Conservation (phyloP, 2,113 vertebrate genomes). For the Lepus americanus region DNA sequence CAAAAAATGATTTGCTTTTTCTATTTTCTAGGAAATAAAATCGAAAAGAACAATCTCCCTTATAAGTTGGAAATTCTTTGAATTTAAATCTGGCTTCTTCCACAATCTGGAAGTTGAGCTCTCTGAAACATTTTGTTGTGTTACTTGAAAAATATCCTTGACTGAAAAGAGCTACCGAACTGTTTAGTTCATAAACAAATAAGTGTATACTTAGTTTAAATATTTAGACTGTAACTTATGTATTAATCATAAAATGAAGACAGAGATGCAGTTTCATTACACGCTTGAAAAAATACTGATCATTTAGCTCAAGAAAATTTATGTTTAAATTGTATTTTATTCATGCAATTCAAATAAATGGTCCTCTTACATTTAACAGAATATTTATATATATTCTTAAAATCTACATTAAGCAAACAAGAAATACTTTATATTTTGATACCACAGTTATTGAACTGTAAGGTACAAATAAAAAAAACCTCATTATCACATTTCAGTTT, state of each 20-base stretch:
- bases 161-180: conserved; percentile 32
- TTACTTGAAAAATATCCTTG: conserved; percentile 50
- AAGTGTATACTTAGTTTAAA: conserved; percentile 57
- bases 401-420: conserved; percentile 41
- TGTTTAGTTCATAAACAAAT: conserved; percentile 39
- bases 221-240: conserved; percentile 62
- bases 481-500: conserved; percentile 65
- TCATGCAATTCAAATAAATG: conserved; percentile 60
- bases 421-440: conserved; percentile 40
- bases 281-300: conserved; percentile 62
- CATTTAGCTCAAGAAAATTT: conserved; percentile 69
- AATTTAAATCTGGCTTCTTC: conserved; percentile 26
- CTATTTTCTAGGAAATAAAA: background rate
- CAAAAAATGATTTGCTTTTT: background rate
- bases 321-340: conserved; percentile 64
- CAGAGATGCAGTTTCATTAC: conserved; percentile 60
- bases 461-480: conserved; percentile 1
- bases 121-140: background rate
- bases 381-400: conserved; percentile 40
- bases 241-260: conserved; percentile 67
- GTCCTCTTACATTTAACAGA: conserved; percentile 53
- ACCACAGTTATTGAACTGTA: conserved; percentile 51
- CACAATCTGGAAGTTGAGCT: background rate
- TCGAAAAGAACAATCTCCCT: conserved; percentile 13
- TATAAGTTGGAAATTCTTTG: conserved; percentile 28